phyloP scores from a whole-genome alignment of 2,888 invertebrate genomes.

The Allophyes oxyacanthae region DNA sequence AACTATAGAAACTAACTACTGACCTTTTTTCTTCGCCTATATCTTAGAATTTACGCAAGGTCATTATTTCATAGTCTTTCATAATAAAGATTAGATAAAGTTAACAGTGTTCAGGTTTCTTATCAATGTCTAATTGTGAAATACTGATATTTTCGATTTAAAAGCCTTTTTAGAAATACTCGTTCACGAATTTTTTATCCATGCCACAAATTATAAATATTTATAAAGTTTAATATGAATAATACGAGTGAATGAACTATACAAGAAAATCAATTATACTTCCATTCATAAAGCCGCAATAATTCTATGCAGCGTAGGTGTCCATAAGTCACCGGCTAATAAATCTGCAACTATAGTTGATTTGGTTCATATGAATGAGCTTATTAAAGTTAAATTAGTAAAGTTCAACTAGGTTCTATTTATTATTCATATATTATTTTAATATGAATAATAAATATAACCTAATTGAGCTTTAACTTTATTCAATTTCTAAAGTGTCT shows the following conservation, averaged over 20 bases:
- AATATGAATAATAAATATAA: too few relatives aligned
- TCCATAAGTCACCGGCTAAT: slow-evolving; percentile 72
- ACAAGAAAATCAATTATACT: slow-evolving; percentile 75
- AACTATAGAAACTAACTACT: too few relatives aligned
- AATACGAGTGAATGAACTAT: slow-evolving; percentile 74
- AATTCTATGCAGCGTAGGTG: slow-evolving; percentile 75
- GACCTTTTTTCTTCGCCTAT: too few relatives aligned
- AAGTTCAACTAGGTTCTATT: too few relatives aligned
- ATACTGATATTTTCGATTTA: too few relatives aligned
- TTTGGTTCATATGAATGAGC: slow-evolving; percentile 19
- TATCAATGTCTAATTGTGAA: too few relatives aligned
- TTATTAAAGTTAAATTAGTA: slow-evolving; percentile 6
- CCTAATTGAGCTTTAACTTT: not conserved
- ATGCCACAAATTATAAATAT: slow-evolving; percentile 55
- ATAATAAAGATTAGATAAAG: too few relatives aligned
- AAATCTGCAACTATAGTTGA: slow-evolving; percentile 61
- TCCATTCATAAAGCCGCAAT: slow-evolving; percentile 78
- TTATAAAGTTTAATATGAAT: slow-evolving; percentile 61
- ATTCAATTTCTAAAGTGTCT: not conserved
- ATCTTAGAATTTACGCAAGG: too few relatives aligned
- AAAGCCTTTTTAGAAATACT: slow-evolving; percentile 20
- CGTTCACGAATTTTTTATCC: slow-evolving; percentile 11
- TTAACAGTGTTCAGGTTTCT: too few relatives aligned
- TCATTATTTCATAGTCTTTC: too few relatives aligned
- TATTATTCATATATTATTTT: too few relatives aligned